Evolutionary conservation across 37 sponge, comb jelly and placozoan genomes (phyloP).

Genomic region (Axinella damicornis): DNA sequence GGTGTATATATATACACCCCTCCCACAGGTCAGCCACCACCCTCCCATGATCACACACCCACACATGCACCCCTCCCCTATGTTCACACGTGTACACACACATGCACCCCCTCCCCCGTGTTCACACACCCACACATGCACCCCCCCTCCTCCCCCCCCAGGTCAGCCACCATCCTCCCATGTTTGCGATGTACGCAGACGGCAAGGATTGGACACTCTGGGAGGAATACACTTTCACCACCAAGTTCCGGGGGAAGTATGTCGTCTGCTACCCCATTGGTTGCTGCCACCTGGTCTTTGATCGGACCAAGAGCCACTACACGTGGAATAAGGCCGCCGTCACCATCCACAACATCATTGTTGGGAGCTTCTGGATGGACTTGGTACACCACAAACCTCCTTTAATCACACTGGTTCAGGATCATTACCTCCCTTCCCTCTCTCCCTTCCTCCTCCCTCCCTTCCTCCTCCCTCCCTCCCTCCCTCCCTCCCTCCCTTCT

Average conservation of each 20-base stretch:
- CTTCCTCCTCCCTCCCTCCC: too few species aligned
- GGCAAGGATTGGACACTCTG: conserved; percentile 92
- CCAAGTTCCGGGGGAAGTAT: conserved; percentile 98
- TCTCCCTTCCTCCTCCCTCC: too few species aligned
- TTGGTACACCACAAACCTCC: conserved; percentile 68
- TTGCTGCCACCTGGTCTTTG: conserved; percentile 83
- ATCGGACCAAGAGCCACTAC: conserved; percentile 90
- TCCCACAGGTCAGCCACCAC: too few species aligned
- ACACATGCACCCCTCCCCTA: too few species aligned
- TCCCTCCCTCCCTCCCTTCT: too few species aligned
- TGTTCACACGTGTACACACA: too few species aligned
- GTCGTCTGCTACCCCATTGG: conserved; percentile 88
- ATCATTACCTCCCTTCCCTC: too few species aligned
- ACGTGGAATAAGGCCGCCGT: conserved; percentile 85
- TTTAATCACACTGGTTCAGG: too few species aligned
- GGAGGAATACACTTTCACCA: conserved; percentile 96
- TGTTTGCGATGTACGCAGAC: conserved; percentile 90
- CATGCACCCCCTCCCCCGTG: too few species aligned
- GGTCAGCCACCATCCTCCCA: conserved; percentile 99
- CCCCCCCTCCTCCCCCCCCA: conserved; percentile 12
- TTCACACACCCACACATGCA: background rate
- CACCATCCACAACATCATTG: conserved; percentile 98
- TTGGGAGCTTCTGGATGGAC: conserved; percentile 97
- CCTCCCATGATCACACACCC: too few species aligned
- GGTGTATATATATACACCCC: too few species aligned